Evolutionary conservation across 1,140 invertebrate genomes (phyloP).

Genomic region (Cotesia chilonis): DNA sequence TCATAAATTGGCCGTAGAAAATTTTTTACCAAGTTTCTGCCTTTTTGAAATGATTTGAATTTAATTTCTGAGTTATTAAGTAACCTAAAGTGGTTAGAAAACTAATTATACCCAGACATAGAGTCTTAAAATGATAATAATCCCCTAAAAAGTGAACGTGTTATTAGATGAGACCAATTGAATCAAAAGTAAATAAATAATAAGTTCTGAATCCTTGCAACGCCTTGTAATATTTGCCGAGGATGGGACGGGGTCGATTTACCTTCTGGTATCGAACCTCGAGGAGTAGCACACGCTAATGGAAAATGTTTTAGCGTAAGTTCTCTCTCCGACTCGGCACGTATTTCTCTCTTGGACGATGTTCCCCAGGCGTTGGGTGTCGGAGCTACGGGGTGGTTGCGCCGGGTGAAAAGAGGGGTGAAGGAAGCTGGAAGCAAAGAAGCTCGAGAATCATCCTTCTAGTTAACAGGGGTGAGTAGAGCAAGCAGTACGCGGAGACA

Average conservation of each 20-base stretch:
- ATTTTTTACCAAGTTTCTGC: too few relatives aligned
- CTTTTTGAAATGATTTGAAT: too few relatives aligned
- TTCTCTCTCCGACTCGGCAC: constrained; percentile 30
- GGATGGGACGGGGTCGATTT: constrained; percentile 30
- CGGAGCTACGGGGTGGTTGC: constrained; percentile 17
- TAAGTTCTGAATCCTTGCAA: constrained; percentile 3
- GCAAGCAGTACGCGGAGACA: constrained; percentile 12
- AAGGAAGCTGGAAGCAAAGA: constrained; percentile 27
- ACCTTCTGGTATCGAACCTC: constrained; percentile 35
- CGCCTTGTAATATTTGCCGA: constrained; percentile 19
- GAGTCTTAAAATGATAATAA: too few relatives aligned
- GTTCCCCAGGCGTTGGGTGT: constrained; percentile 26
- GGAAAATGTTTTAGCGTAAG: constrained; percentile 50
- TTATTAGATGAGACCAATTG: too few relatives aligned
- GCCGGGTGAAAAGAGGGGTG: constrained; percentile 12
- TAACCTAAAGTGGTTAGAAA: too few relatives aligned
- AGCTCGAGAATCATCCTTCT: constrained; percentile 21
- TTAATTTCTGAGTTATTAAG: too few relatives aligned
- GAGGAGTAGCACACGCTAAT: constrained; percentile 41
- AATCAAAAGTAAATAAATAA: too few relatives aligned
- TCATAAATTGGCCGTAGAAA: too few relatives aligned
- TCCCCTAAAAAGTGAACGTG: too few relatives aligned
- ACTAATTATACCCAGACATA: too few relatives aligned
- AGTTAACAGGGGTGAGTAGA: constrained; percentile 21
- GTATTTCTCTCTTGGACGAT: constrained; percentile 45